Base-by-base conservation (phyloP, 2,888 invertebrate species). In the Lepidonotus clava region DNA sequence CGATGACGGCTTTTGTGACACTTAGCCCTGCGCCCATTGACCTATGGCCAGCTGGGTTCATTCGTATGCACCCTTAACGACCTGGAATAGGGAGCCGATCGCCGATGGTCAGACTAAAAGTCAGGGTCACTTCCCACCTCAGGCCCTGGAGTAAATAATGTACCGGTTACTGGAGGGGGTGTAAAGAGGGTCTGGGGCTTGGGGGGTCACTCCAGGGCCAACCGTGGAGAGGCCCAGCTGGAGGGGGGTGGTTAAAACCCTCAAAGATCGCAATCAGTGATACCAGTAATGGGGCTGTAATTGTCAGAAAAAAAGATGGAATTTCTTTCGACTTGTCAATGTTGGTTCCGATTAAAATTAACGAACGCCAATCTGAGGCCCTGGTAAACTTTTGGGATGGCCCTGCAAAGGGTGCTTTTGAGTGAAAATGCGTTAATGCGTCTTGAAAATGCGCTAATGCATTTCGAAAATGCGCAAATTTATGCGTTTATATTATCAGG, bases 51-150 rank as follows among this genome's bases (percentile, higher is more conserved):
- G 8, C 24, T 34, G 14, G 4, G 36, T 71, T 71, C 71, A 71
- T 71, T 71, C 14, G 71, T 71, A 71, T 71, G 71, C 71, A n/a
- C 11, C 14, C 36, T 38, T 38, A 18, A 8, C 71, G 71, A 38
- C 38, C 36, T 36, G 36, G 36, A 38, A 71, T 71, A 38, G 24
- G 71, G 38, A 14, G 8, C 21, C 38, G 71, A 71, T 71, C 34
- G 71, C 36, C 38, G 71, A 71, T 71, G 71, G 71, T 21, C 71
- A 6, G 71, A 21, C 36, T 71, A 71, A 71, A 71, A 71, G 71
- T 71, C 71, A 71, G 71, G 71, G 71, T 71, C 71, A 71, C 71
- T 71, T 71, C 38, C 38, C 71, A 5, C 36, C 34, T 5, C 36
- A 5, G 14, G 11, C 71, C 38, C 71, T 18, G 14, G 34, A 71